Base-by-base conservation (phyloP, 2,888 invertebrate genomes). In the Taenaris catops region DNA sequence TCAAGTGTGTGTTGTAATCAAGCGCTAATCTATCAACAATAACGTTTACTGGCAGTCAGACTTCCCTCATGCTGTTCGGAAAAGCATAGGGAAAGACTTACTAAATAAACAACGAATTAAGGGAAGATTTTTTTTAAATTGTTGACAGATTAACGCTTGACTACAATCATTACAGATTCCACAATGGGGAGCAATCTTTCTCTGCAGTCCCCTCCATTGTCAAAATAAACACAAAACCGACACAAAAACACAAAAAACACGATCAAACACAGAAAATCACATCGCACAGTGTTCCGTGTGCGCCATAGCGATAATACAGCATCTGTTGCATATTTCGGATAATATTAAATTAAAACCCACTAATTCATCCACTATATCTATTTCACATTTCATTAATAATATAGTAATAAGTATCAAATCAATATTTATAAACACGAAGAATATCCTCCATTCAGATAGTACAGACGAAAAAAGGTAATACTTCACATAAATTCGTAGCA, bases 101-200 rank as follows among this genome's bases (percentile, higher is more conserved):
- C n/a, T n/a, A n/a, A n/a, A n/a, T n/a, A n/a, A n/a, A n/a, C n/a
- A n/a, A n/a, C n/a, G n/a, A n/a, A n/a, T n/a, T n/a, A n/a, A n/a
- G n/a, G n/a, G n/a, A n/a, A n/a, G n/a, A n/a, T n/a, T n/a, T n/a
- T n/a, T n/a, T n/a, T n/a, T n/a, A n/a, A n/a, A n/a, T n/a, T n/a
- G n/a, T n/a, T n/a, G n/a, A n/a, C n/a, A n/a, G n/a, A n/a, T n/a
- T n/a, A n/a, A n/a, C n/a, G n/a, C n/a, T n/a, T n/a, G n/a, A n/a
- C n/a, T n/a, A n/a, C n/a, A n/a, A n/a, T n/a, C n/a, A n/a, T n/a
- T 98, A 98, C 55, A 98, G 90, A 68, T 94, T 95, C 79, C 97
- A 97, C 65, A 97, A 88, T 54, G 95, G 96, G 72, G 94, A 94
- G 73, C 94, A 94, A 87, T 96, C 96, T 78, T 94, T 91, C 73